These are phyloP conservation scores for Zaprionus ornatus DNA, from an alignment of 1,140 invertebrate species.

Conservation along the genomic window DNA sequence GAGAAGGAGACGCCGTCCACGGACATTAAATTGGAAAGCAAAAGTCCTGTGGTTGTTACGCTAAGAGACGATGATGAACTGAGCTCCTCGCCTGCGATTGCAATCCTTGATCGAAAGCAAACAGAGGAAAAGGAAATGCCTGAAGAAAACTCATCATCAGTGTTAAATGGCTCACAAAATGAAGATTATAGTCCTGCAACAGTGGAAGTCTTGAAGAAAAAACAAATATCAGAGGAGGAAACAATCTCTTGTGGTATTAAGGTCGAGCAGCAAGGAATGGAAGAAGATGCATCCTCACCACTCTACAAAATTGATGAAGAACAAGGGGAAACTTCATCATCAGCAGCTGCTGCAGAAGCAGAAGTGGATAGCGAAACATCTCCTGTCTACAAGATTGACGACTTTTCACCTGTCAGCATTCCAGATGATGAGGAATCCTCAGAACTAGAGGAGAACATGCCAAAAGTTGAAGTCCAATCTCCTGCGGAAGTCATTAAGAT, in stretches of 20 bases:
- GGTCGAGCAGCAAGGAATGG: not conserved
- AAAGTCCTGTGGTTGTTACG: not conserved
- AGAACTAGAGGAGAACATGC: not conserved
- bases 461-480: constrained; percentile 15
- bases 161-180: constrained; percentile 10
- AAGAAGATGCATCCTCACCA: not conserved
- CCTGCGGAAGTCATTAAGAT: constrained; percentile 38
- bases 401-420: constrained; percentile 35
- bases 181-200: not conserved
- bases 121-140: not conserved
- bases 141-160: constrained; percentile 9
- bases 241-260: not conserved
- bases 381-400: constrained; percentile 30
- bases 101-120: not conserved
- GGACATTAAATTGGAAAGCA: not conserved
- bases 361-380: not conserved
- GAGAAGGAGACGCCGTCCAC: not conserved
- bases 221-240: not conserved
- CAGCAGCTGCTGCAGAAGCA: not conserved
- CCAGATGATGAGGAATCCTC: constrained; percentile 32
- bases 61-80: constrained; percentile 5
- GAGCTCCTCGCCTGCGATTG: constrained; percentile 7
- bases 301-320: constrained; percentile 16
- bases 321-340: not conserved
- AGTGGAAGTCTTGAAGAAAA: not conserved